Percentiles rank a stretch among this genome's conserved stretches.
phyloP scores from a whole-genome alignment of 2,113 vertebrate genomes.

The Xiphorhynchus elegans region DNA sequence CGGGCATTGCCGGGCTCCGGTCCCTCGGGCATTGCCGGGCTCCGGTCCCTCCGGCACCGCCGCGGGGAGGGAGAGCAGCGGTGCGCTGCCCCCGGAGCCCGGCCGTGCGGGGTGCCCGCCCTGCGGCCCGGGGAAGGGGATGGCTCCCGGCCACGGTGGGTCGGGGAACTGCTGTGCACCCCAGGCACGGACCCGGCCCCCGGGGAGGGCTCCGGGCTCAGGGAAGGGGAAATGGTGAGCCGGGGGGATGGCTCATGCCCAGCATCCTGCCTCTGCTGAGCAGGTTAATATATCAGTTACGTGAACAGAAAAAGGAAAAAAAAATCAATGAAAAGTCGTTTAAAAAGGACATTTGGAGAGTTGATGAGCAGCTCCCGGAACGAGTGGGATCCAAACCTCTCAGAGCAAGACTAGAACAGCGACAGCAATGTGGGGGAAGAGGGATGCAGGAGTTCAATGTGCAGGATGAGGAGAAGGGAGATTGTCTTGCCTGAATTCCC shows the following conservation, averaged over 20 bases:
- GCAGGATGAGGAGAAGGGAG: neutral
- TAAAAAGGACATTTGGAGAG: neutral
- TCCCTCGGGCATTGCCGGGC: too few species aligned
- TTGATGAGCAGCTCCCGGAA: rapidly evolving
- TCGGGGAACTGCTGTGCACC: neutral
- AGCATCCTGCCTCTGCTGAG: neutral
- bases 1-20: too few species aligned
- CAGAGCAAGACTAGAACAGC: neutral
- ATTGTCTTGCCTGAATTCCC: neutral
- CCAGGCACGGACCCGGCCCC: neutral
- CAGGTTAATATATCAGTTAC: neutral
- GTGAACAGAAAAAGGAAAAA: neutral
- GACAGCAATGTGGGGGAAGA: too few species aligned
- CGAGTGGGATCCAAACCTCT: neutral
- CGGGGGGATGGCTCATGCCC: neutral
- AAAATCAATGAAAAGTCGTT: neutral
- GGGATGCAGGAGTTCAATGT: neutral
- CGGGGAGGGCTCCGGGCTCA: neutral
- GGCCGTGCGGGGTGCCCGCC: too few species aligned
- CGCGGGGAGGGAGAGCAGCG: too few species aligned
- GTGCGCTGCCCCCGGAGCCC: too few species aligned
- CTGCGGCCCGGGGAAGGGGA: too few species aligned
- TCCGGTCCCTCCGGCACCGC: too few species aligned
- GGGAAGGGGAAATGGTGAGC: neutral
- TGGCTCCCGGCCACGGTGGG: too few species aligned